Percentiles rank a stretch among this genome's conserved stretches.
phyloP scores from a whole-genome alignment of 2,113 vertebrate genomes.

The Atractosteus spatula region DNA sequence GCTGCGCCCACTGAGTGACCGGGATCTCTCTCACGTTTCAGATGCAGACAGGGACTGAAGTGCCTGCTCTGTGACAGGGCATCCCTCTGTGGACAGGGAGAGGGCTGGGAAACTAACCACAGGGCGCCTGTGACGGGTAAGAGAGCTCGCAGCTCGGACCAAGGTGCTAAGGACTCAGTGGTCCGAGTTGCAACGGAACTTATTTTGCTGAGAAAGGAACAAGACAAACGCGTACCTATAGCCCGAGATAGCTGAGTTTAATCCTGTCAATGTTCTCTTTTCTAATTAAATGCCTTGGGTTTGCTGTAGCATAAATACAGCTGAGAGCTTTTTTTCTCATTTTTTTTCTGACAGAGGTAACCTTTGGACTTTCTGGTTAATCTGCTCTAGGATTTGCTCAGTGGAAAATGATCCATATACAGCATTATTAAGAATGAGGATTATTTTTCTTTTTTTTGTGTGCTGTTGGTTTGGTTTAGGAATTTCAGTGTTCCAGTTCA shows the following conservation, averaged over 20 bases:
- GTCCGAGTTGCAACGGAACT: no score
- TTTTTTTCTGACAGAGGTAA: background rate
- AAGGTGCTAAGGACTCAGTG: no score
- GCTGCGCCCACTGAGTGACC: background rate
- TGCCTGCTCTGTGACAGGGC: background rate
- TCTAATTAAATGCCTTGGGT: conserved; percentile 3
- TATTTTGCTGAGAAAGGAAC: no score
- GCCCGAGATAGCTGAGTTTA: conserved; percentile 11
- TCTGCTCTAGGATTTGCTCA: conserved; percentile 36
- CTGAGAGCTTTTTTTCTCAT: background rate
- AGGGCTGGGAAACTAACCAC: conserved; percentile 3
- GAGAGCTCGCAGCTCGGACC: background rate
- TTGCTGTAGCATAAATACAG: background rate
- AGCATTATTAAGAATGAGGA: conserved; percentile 53
- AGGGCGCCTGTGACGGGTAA: conserved; percentile 25
- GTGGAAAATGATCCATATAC: conserved; percentile 47
- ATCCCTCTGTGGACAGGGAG: background rate
- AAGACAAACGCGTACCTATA: conserved; percentile 14
- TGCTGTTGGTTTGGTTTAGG: conserved; percentile 22
- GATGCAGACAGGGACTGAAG: conserved; percentile 4
- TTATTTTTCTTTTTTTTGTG: conserved; percentile 37
- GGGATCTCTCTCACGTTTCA: conserved; percentile 5
- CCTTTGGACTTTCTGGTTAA: conserved; percentile 34
- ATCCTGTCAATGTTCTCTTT: background rate
- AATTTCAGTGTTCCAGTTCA: conserved; percentile 22